These are phyloP conservation scores for Anoplius nigerrimus DNA, from an alignment of 2,888 invertebrate genomes.

Conservation along the genomic window DNA sequence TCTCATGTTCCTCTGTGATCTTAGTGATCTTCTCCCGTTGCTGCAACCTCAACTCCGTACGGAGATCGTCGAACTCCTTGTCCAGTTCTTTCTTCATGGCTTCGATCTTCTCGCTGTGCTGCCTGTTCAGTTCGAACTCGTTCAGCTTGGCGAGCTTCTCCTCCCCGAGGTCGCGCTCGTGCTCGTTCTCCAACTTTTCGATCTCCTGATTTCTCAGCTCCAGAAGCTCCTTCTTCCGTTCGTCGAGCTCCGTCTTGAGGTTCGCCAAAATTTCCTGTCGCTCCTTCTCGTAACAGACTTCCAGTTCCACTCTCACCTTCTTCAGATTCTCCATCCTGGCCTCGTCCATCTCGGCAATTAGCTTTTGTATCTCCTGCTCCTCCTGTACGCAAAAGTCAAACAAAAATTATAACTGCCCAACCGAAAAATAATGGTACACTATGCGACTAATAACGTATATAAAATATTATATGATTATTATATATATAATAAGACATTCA, in stretches of 20 bases:
- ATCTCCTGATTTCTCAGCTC: slow-evolving; percentile 76
- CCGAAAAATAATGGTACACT: too few relatives aligned
- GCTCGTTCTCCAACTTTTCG: slow-evolving; percentile 77
- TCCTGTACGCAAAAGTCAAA: slow-evolving; percentile 46
- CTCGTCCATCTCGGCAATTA: slow-evolving; percentile 67
- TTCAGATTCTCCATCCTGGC: slow-evolving; percentile 62
- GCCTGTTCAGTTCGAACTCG: slow-evolving; percentile 66
- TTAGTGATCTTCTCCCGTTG: slow-evolving; percentile 69
- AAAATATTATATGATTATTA: too few relatives aligned
- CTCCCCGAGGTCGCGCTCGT: slow-evolving; percentile 73
- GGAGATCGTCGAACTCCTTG: slow-evolving; percentile 69
- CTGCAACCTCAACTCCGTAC: slow-evolving; percentile 61
- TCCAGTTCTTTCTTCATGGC: slow-evolving; percentile 77
- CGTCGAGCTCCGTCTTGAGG: slow-evolving; percentile 76
- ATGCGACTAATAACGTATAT: too few relatives aligned
- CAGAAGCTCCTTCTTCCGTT: slow-evolving; percentile 74
- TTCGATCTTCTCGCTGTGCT: slow-evolving; percentile 79
- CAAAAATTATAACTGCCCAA: background rate
- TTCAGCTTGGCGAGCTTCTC: slow-evolving; percentile 63
- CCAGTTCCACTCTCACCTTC: slow-evolving; percentile 67
- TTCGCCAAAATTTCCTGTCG: slow-evolving; percentile 73
- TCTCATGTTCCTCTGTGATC: slow-evolving; percentile 73
- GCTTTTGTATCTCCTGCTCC: slow-evolving; percentile 63
- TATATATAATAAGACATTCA: too few relatives aligned
- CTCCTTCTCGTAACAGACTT: slow-evolving; percentile 72